phyloP scores from a whole-genome alignment of 2,797 vertebrate genomes.

The Fratercula arctica region DNA sequence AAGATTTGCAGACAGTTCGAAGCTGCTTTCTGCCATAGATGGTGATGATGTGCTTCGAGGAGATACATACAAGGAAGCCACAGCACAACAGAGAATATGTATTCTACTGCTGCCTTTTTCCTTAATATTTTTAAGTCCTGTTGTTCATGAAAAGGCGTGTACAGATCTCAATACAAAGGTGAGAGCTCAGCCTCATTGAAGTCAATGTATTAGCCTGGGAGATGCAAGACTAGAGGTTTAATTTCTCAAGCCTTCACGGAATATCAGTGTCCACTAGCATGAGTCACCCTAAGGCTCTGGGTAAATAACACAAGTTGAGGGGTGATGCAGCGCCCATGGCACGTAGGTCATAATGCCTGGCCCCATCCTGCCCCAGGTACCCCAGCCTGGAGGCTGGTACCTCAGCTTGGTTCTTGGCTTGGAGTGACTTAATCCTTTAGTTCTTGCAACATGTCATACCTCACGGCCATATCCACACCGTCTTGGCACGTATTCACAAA shows the following conservation, averaged over 20 bases:
- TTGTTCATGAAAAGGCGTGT: not conserved
- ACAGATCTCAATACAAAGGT: not conserved
- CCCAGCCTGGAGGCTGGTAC: too few relatives aligned
- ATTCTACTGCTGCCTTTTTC: not conserved
- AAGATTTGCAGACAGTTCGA: not conserved
- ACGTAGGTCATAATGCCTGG: not conserved
- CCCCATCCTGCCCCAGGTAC: rapidly evolving
- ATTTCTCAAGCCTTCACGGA: not conserved
- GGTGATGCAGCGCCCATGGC: too few relatives aligned
- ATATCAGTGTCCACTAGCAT: not conserved
- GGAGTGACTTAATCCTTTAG: not conserved
- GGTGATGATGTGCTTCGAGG: not conserved
- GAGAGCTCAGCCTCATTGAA: not conserved
- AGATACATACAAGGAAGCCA: not conserved
- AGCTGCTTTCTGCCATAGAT: not conserved
- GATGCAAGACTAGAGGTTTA: not conserved
- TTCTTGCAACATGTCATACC: not conserved
- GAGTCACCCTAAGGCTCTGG: not conserved
- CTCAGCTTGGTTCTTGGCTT: not conserved
- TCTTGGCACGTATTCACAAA: constrained; percentile 45
- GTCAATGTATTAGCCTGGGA: not conserved
- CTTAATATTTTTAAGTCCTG: not conserved
- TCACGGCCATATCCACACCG: not conserved
- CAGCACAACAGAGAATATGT: not conserved
- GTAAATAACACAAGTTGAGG: not conserved